phyloP scores from a whole-genome alignment of 2,888 invertebrate genomes.

The Drosophila buzzatii region DNA sequence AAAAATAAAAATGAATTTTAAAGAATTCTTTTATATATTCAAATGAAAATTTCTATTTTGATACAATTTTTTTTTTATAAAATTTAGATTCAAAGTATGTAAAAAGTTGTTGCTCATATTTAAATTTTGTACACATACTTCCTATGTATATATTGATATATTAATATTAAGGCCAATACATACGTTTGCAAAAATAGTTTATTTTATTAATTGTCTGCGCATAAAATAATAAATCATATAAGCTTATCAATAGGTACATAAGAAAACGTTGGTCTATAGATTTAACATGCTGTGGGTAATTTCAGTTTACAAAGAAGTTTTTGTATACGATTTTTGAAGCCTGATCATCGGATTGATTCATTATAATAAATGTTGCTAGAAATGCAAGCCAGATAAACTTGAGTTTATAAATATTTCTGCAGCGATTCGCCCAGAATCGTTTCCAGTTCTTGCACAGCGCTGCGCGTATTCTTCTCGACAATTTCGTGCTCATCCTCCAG shows the following conservation, averaged over 20 bases:
- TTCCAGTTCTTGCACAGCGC: constrained; percentile 93
- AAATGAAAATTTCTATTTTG: too few species aligned
- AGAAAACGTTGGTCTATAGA: neutral
- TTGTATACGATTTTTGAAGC: neutral
- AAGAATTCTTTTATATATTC: too few species aligned
- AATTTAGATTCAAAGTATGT: neutral
- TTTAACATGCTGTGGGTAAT: neutral
- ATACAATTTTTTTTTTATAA: too few species aligned
- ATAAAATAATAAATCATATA: neutral
- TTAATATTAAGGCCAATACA: neutral
- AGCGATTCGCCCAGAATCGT: constrained; percentile 95
- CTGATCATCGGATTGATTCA: neutral
- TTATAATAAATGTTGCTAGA: neutral
- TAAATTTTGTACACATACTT: neutral
- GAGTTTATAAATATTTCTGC: constrained; percentile 92
- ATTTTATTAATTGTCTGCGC: constrained; percentile 6
- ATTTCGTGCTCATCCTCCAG: constrained; percentile 94
- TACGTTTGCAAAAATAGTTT: constrained; percentile 15
- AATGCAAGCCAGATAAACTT: neutral
- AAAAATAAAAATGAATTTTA: neutral
- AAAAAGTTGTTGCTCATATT: neutral
- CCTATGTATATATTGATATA: too few species aligned
- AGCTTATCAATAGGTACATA: neutral
- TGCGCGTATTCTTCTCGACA: constrained; percentile 92
- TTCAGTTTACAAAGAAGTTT: neutral